Evolutionary conservation across 2,113 vertebrate genomes (phyloP).

Genomic region (Acanthisitta chloris): DNA sequence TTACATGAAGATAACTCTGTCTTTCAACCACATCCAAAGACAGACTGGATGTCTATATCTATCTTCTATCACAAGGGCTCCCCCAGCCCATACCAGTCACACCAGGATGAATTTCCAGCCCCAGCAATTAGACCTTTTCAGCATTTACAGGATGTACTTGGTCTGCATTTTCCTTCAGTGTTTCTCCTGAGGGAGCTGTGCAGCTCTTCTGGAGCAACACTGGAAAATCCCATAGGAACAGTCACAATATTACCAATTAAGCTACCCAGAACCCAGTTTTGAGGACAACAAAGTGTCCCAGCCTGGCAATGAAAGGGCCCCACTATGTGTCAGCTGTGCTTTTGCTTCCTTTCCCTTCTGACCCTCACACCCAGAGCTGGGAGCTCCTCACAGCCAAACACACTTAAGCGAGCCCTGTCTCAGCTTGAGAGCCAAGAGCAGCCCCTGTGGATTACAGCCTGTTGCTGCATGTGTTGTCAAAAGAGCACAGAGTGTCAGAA

Average conservation of each 20-base stretch:
- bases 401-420: fast-evolving
- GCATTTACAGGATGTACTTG: background rate
- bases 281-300: background rate
- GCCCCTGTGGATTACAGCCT: background rate
- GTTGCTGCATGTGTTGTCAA: background rate
- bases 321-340: background rate
- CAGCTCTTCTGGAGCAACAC: background rate
- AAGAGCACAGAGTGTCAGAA: background rate
- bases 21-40: background rate
- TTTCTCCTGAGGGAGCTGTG: background rate
- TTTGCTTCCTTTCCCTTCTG: background rate
- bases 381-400: background rate
- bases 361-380: background rate
- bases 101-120: background rate
- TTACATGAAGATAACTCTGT: fast-evolving
- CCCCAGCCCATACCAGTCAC: background rate
- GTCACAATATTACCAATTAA: background rate
- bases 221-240: background rate
- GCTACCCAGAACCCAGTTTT: background rate
- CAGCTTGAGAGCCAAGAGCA: slow-evolving; percentile 1
- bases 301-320: background rate
- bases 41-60: background rate
- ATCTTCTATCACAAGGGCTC: background rate
- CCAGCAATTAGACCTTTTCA: background rate
- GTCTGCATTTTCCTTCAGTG: background rate